These are phyloP conservation scores for Epizoanthus rinbou DNA, from an alignment of 92 coral and sea anemone genomes.

Conservation along the genomic window DNA sequence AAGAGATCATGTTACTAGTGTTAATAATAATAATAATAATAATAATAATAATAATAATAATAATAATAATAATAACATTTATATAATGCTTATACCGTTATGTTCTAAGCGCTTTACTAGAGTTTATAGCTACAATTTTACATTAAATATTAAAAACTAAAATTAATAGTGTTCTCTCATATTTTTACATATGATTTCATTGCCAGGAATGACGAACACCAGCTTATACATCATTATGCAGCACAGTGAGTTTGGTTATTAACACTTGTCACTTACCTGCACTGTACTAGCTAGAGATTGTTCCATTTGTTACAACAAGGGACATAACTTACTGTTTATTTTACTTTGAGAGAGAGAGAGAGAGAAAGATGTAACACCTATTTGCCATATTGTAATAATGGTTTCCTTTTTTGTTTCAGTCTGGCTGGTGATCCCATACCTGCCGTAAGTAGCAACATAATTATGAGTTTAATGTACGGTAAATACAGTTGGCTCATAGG, in stretches of 20 bases:
- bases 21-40: too few relatives aligned
- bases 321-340: background rate
- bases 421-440: constrained; percentile 38
- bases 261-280: background rate
- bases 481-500: too few relatives aligned
- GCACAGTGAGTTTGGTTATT: constrained; percentile 50
- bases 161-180: background rate
- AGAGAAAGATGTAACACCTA: too few relatives aligned
- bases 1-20: too few relatives aligned
- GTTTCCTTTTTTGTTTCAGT: constrained; percentile 20
- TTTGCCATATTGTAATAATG: too few relatives aligned
- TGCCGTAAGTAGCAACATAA: constrained; percentile 34
- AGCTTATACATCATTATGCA: constrained; percentile 60
- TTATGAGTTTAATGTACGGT: background rate
- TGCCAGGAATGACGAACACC: constrained; percentile 65
- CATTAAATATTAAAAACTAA: too few relatives aligned
- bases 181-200: background rate
- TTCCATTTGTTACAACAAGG: too few relatives aligned
- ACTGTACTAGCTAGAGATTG: background rate
- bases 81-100: too few relatives aligned
- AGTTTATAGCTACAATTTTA: too few relatives aligned
- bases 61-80: too few relatives aligned
- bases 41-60: too few relatives aligned
- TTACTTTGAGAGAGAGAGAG: background rate
- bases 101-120: too few relatives aligned